Conservation (phyloP, 2,888 invertebrate species). For the Sesamia inferens region DNA sequence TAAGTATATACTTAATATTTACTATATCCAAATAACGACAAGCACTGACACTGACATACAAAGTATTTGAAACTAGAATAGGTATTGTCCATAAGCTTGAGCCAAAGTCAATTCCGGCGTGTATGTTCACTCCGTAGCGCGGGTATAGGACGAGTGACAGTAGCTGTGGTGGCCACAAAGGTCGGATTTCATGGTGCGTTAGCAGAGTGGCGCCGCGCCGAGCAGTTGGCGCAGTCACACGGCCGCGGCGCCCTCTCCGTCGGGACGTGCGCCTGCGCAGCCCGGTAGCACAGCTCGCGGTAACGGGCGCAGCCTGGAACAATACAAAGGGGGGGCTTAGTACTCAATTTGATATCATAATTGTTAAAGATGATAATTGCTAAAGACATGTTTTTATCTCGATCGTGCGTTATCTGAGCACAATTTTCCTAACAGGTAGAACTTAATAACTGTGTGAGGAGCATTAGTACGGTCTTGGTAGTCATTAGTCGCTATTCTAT, state of each 20-base stretch:
- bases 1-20: conserved; percentile 6
- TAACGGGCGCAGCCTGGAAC: conserved; percentile 85
- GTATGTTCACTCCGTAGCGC: conserved; percentile 32
- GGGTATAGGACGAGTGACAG: conserved; percentile 63
- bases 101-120: conserved; percentile 27
- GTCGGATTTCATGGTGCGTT: conserved; percentile 66
- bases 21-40: conserved; percentile 13
- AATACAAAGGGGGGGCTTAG: neutral
- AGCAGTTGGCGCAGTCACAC: conserved; percentile 83
- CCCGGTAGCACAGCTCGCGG: conserved; percentile 87
- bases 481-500: too few relatives aligned
- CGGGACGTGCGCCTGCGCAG: conserved; percentile 80
- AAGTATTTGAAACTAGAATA: conserved; percentile 3
- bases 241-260: conserved; percentile 69
- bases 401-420: neutral
- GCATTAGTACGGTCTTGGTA: neutral
- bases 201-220: conserved; percentile 73
- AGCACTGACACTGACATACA: conserved; percentile 7
- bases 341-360: neutral
- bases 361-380: neutral
- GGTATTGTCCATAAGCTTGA: conserved; percentile 32
- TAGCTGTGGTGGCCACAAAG: conserved; percentile 57
- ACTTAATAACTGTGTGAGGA: neutral
- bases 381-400: neutral
- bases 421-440: neutral